phyloP scores from a whole-genome alignment of 2,113 vertebrate species.

The Phylloscopus trochiloides region DNA sequence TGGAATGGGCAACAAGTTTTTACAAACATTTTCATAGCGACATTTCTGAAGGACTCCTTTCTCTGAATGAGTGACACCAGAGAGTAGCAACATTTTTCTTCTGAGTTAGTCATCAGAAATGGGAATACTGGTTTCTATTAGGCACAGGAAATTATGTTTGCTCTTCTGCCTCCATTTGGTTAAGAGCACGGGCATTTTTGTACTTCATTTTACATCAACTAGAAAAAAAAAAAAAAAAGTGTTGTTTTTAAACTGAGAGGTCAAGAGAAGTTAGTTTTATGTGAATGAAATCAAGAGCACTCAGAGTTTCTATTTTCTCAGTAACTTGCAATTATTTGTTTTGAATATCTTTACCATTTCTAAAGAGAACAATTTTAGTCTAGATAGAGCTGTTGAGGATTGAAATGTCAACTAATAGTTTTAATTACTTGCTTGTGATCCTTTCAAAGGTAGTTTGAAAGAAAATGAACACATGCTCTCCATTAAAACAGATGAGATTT shows the following conservation, averaged over 20 bases:
- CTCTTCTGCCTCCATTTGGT: neutral
- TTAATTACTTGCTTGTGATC: constrained; percentile 17
- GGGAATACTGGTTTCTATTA: neutral
- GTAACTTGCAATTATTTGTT: neutral
- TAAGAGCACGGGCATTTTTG: neutral
- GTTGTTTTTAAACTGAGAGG: neutral
- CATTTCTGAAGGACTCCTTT: neutral
- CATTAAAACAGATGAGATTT: constrained; percentile 22
- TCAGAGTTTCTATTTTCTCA: neutral
- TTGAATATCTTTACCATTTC: neutral
- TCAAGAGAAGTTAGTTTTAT: neutral
- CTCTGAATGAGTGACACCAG: neutral
- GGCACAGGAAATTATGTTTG: neutral
- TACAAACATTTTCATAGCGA: neutral
- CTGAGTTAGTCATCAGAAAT: neutral
- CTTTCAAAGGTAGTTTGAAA: constrained; percentile 27
- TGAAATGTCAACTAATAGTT: constrained; percentile 31
- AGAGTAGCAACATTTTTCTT: neutral
- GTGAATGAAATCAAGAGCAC: neutral
- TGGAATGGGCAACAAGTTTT: neutral
- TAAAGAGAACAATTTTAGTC: neutral
- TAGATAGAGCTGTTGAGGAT: neutral
- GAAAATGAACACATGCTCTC: neutral
- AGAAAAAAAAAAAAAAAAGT: neutral
- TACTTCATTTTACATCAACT: neutral